Evolutionary conservation across 2,888 invertebrate species (phyloP), one percentile per base, ranked within the genome.

Genomic region (Eumacrocentrus americanus): DNA sequence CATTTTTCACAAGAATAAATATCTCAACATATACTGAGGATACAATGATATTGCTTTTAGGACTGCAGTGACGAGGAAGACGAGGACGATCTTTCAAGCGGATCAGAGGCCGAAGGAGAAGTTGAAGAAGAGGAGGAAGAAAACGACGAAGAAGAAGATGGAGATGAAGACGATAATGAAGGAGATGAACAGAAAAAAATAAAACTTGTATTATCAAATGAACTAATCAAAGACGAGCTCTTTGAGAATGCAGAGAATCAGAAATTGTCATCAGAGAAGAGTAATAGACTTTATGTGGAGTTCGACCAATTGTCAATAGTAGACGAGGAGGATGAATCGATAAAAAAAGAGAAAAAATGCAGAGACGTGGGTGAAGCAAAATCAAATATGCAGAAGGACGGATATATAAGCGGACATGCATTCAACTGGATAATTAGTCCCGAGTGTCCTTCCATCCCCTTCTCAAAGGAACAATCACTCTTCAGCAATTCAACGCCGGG

Each of bases 251-350:
- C 71, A 12, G 78, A 79, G 58, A 83, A 79, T 66, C 83, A 75
- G 77, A 84, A 77, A 80, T 82, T 77, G 70, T 85, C 71, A 71
- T 81, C 72, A 82, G 87, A 70, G 84, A 86, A 76, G 52, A 72
- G 66, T 61, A 74, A 60, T 48, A 63, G 63, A 60, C 47, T 72
- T 51, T 75, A 75, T 59, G 74, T 77, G 3, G 81, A 82, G 60
- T 91, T 90, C 80, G 90, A 91, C 79, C 89, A 90, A 76, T 83
- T 91, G 48, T 89, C 89, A 60, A 87, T 91, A 20, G 91, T 91
- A 44, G 89, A 89, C 4, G 91, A 91, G 75, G 91, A 91, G 59
- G 80, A 80, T 6, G 80, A 81, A 46, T 29, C 69, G 7, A 75
- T 75, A 18, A 80, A 75, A 57, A 73, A 75, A 3, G 66, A 51